These are phyloP conservation scores for Lateolabrax maculatus DNA, from an alignment of 2,797 vertebrate genomes.

Conservation along the genomic window DNA sequence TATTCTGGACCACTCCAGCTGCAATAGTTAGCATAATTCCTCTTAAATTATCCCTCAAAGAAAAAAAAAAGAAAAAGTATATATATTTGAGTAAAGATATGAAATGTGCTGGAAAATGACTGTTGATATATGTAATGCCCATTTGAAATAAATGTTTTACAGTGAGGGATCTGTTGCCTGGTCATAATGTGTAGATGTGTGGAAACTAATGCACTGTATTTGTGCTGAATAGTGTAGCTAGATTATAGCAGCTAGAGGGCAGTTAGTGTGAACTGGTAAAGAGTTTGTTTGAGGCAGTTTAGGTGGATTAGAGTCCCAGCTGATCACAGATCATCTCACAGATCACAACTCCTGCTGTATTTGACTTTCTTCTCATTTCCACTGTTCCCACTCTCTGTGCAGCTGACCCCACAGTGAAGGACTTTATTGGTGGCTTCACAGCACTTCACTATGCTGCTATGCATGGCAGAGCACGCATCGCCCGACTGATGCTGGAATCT, in stretches of 20 bases:
- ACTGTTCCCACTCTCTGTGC: slow-evolving; percentile 24
- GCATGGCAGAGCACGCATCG: slow-evolving; percentile 97
- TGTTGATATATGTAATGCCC: background rate
- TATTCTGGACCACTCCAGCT: background rate
- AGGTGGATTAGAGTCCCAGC: background rate
- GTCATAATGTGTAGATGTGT: background rate
- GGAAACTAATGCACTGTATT: background rate
- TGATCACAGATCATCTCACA: background rate
- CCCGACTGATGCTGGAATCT: slow-evolving; percentile 96
- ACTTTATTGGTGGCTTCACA: slow-evolving; percentile 98
- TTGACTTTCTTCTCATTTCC: background rate
- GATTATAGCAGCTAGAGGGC: slow-evolving; percentile 35
- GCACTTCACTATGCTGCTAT: slow-evolving; percentile 98
- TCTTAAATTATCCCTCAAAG: background rate
- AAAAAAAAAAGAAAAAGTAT: no score
- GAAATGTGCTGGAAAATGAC: background rate
- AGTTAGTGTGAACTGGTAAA: background rate
- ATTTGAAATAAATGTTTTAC: background rate
- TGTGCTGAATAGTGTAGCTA: background rate
- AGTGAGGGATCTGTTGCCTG: background rate
- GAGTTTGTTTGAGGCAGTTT: background rate
- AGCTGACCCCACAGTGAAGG: slow-evolving; percentile 98
- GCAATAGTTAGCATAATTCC: background rate
- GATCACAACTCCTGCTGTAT: background rate
- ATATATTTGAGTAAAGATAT: no score